Base-by-base conservation (phyloP, 2,113 vertebrate species). In the Aepyceros melampus region DNA sequence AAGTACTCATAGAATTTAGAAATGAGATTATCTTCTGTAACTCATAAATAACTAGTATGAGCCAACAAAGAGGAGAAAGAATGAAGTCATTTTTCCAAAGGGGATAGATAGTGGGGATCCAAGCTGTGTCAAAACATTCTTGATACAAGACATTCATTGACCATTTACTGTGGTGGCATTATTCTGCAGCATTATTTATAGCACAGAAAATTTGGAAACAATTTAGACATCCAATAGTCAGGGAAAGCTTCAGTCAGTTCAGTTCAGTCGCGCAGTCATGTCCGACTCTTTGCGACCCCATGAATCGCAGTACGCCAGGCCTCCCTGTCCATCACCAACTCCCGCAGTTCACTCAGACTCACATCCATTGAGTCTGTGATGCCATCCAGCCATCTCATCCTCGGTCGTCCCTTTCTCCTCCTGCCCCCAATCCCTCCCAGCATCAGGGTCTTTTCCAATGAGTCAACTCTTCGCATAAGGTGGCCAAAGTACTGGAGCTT, bases 31-130 rank as follows among this genome's bases (percentile, higher is more conserved):
- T 43, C 40, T 23, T 81, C 64, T 78, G 19, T n/a, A 53, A 82
- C 31, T 51, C 31, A 3, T 53, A 60, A 45, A 21, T 91, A 87
- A 87, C 88, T 43, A 43, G n/a, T 60, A 51, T 51, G 43, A 83
- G 25, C 40, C 27, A 60, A 74, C 7, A 82, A 87, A 53, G 43
- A 49, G 36, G 51, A 60, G 43, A 89, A 83, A 33, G 55, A 79
- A 89, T 67, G 47, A 86, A 94, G 64, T 47, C 21, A 84, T 56
- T 96, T 86, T 90, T 87, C n/a, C 58, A 91, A 94, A 96, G 49
- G 2, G 31, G 23, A 36, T 43, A 36, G 16, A 81, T 5, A 10
- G 83, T 60, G 29, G 36, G 43, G n/a, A 45, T 86, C 51, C 74
- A 94, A 87, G 47, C 17, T 79, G 47, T 19, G 25, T 89, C 85